A percentile compares a stretch with the other conserved stretches of the same genome.
These are phyloP conservation scores for Sternarchorhynchus goeldii DNA, from an alignment of 2,797 vertebrate genomes.

Conservation along the genomic window DNA sequence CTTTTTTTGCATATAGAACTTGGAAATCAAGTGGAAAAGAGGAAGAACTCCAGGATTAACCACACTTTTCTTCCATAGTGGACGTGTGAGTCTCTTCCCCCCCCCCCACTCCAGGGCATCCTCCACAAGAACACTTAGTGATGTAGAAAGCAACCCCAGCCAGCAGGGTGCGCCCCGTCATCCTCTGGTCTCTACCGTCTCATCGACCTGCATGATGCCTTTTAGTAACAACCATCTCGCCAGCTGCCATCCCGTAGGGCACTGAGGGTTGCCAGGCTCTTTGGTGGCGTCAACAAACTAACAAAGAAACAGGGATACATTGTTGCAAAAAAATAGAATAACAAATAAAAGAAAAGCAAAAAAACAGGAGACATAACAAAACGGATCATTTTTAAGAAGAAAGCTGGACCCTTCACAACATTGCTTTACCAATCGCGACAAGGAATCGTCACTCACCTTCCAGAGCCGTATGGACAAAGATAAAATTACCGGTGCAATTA, in stretches of 20 bases:
- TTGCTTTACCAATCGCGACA: too few relatives aligned
- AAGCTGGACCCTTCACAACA: too few relatives aligned
- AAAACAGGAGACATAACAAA: too few relatives aligned
- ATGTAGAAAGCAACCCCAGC: constrained; percentile 74
- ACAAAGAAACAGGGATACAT: background rate
- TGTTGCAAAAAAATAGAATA: background rate
- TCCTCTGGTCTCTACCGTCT: background rate
- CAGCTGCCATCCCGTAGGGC: constrained; percentile 86
- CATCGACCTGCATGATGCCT: constrained; percentile 11
- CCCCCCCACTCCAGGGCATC: constrained; percentile 29
- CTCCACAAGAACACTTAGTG: constrained; percentile 62
- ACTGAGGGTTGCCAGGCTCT: constrained; percentile 86
- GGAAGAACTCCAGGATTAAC: constrained; percentile 53
- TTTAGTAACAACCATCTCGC: constrained; percentile 93
- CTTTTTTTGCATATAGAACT: constrained; percentile 41
- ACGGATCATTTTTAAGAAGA: too few relatives aligned
- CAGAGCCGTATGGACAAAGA: too few relatives aligned
- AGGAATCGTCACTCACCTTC: too few relatives aligned
- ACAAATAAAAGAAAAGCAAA: too few relatives aligned
- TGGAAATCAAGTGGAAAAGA: background rate
- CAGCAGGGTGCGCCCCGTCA: constrained; percentile 75
- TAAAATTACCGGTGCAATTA: too few relatives aligned
- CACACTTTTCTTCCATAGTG: too few relatives aligned
- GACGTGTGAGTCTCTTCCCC: background rate
- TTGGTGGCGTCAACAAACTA: constrained; percentile 92